A percentile compares a stretch with the other conserved stretches of the same genome.
These are phyloP conservation scores for Turritopsis dohrnii DNA, from an alignment of 30 jellyfish, hydroid and myxozoan species.

Conservation along the genomic window DNA sequence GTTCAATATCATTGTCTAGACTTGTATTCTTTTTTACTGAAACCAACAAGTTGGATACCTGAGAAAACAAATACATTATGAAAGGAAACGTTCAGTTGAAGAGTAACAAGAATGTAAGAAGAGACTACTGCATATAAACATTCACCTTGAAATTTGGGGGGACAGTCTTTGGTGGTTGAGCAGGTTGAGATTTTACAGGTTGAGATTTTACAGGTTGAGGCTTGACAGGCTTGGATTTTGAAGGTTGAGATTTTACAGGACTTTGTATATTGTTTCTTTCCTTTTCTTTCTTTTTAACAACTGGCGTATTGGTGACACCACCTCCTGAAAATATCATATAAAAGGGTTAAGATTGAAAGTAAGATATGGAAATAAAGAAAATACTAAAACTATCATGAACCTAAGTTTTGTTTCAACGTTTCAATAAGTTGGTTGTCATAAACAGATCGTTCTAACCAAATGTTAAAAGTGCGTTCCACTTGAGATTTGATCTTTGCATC, in stretches of 20 bases:
- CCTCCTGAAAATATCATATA: background rate
- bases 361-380: background rate
- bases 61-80: background rate
- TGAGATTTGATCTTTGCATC: constrained; percentile 64
- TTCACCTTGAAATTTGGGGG: constrained; percentile 89
- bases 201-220: background rate
- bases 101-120: background rate
- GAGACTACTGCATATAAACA: background rate
- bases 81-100: background rate
- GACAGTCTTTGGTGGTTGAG: constrained; percentile 27
- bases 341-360: background rate
- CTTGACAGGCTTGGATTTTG: background rate
- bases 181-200: background rate
- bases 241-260: background rate
- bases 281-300: background rate
- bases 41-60: constrained; percentile 85
- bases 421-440: constrained; percentile 58
- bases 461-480: constrained; percentile 82
- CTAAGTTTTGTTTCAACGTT: constrained; percentile 29
- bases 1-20: constrained; percentile 64
- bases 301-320: background rate
- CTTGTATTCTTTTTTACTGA: constrained; percentile 70
- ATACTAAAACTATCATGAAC: background rate
- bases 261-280: background rate
- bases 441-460: constrained; percentile 88